phyloP scores from a whole-genome alignment of 2,797 vertebrate species.

The Enteromius thamalakanensis region DNA sequence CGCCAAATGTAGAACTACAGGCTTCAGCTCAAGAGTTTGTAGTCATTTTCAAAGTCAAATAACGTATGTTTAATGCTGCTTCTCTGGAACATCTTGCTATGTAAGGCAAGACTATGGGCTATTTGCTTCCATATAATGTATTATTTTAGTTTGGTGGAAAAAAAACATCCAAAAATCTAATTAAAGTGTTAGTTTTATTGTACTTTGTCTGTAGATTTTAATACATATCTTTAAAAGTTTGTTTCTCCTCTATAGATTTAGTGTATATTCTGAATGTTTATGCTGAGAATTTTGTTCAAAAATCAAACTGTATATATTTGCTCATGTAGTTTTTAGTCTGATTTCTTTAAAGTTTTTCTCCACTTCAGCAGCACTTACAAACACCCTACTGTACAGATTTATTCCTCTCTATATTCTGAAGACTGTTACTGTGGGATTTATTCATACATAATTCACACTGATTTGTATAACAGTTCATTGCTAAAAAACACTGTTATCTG shows the following conservation, averaged over 20 bases:
- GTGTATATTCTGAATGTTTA: background rate
- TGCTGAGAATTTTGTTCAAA: background rate
- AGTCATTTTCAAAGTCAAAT: background rate
- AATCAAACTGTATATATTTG: background rate
- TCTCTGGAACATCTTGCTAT: background rate
- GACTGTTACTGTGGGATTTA: background rate
- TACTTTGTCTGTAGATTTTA: background rate
- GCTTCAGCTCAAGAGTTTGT: no score
- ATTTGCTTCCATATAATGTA: background rate
- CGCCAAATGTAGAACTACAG: background rate
- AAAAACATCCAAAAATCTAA: background rate
- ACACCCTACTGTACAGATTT: background rate
- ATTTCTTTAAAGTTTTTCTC: background rate
- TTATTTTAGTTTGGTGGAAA: background rate
- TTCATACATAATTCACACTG: background rate
- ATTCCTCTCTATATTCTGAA: background rate
- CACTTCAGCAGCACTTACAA: background rate
- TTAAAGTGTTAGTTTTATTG: background rate
- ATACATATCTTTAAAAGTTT: background rate
- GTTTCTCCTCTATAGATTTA: background rate
- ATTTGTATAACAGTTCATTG: background rate
- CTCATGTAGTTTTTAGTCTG: background rate
- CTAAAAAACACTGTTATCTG: background rate
- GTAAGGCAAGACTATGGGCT: background rate
- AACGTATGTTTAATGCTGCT: background rate